A percentile compares a stretch with the other conserved stretches of the same genome.
These are phyloP conservation scores for Nomada fucata DNA, from an alignment of 2,888 invertebrate species.

Conservation along the genomic window DNA sequence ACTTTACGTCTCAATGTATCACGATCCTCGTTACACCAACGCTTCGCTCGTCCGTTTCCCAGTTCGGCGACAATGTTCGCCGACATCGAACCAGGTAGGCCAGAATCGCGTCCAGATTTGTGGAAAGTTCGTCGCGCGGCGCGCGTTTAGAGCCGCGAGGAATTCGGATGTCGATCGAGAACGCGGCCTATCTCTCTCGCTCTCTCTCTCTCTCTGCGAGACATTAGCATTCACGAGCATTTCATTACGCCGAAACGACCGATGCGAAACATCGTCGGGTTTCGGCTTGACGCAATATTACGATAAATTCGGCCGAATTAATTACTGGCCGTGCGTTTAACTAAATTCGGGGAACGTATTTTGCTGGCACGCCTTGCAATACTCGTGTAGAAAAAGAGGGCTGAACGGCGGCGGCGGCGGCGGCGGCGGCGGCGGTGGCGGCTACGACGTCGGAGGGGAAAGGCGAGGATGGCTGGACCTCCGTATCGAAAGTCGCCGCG, in stretches of 20 bases:
- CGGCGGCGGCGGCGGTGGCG: background rate
- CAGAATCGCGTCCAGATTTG: constrained; percentile 20
- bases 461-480: constrained; percentile 19
- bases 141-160: constrained; percentile 7
- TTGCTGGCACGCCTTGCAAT: constrained; percentile 9
- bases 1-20: constrained; percentile 76
- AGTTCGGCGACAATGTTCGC: background rate
- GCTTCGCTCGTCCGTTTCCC: constrained; percentile 7
- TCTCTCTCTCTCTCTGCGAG: background rate
- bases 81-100: constrained; percentile 52
- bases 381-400: constrained; percentile 19
- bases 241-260: constrained; percentile 51
- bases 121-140: background rate
- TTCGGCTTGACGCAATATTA: constrained; percentile 53
- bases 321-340: constrained; percentile 55
- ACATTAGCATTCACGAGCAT: constrained; percentile 50
- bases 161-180: constrained; percentile 45
- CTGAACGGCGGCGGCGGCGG: background rate
- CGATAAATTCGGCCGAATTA: constrained; percentile 61
- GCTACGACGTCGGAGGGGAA: background rate
- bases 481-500: constrained; percentile 49
- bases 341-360: constrained; percentile 52
- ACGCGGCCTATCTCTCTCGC: background rate
- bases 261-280: constrained; percentile 43
- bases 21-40: constrained; percentile 58